Evolutionary conservation across 2,888 invertebrate species (phyloP).

Genomic region (Euzetes globulus): DNA sequence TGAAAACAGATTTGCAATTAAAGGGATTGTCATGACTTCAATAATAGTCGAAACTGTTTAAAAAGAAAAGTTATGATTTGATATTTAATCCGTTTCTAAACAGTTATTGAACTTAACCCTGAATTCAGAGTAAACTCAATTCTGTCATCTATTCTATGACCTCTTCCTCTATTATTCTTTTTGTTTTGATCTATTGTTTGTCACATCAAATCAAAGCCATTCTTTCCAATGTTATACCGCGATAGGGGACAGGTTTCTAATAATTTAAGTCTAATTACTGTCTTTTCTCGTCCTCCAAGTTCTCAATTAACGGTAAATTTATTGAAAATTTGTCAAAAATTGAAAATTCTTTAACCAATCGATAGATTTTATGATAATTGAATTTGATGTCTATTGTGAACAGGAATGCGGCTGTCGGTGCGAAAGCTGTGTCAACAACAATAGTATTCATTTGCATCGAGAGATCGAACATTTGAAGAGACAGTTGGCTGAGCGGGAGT

Average conservation of each 20-base stretch:
- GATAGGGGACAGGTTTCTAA: background rate
- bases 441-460: slow-evolving; percentile 60
- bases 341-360: background rate
- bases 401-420: slow-evolving; percentile 58
- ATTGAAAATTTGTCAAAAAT: background rate
- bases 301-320: no score
- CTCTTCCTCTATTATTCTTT: background rate
- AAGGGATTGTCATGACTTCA: background rate
- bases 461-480: slow-evolving; percentile 81
- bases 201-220: background rate
- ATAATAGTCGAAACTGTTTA: background rate
- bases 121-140: background rate
- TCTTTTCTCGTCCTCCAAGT: background rate
- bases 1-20: background rate
- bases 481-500: slow-evolving; percentile 69
- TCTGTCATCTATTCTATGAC: background rate
- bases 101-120: background rate
- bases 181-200: background rate
- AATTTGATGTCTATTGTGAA: slow-evolving; percentile 36
- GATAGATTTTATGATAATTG: background rate
- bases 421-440: slow-evolving; percentile 50
- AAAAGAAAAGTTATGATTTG: background rate
- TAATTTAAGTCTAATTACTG: slow-evolving; percentile 1
- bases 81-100: background rate
- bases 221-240: background rate